phyloP scores from a whole-genome alignment of 2,888 invertebrate genomes.

The Pristionchus entomophagus region DNA sequence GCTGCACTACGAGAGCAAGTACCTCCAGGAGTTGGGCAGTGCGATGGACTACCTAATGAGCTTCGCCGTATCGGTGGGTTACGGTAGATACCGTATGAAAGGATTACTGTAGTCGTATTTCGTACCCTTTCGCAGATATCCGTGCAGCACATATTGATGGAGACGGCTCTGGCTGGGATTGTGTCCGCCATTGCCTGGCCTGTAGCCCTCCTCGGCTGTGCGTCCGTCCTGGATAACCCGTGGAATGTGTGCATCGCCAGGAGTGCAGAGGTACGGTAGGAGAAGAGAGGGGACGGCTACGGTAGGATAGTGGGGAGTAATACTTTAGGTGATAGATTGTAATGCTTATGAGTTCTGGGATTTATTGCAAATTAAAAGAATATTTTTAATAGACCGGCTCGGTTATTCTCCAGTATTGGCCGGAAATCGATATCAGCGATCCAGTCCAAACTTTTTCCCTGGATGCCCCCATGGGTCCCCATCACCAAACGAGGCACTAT shows the following conservation, averaged over 20 bases:
- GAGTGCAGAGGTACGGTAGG: slow-evolving; percentile 78
- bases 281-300: not conserved
- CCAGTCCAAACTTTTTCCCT: no score
- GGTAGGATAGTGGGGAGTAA: not conserved
- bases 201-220: slow-evolving; percentile 80
- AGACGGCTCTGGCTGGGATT: slow-evolving; percentile 81
- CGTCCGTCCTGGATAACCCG: slow-evolving; percentile 82
- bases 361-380: no score
- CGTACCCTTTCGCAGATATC: slow-evolving; percentile 72
- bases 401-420: no score
- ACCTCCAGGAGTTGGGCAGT: slow-evolving; percentile 71
- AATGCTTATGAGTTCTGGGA: not conserved
- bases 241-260: slow-evolving; percentile 83
- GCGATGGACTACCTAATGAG: slow-evolving; percentile 82
- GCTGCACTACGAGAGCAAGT: slow-evolving; percentile 81
- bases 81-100: not conserved
- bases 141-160: slow-evolving; percentile 83
- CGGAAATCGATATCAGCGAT: no score
- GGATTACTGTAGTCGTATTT: no score
- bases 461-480: no score
- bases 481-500: no score
- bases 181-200: slow-evolving; percentile 83
- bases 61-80: slow-evolving; percentile 78
- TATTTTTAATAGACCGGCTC: no score
- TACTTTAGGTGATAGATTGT: not conserved